phyloP scores from a whole-genome alignment of 2,888 invertebrate species.

The Syrista parreyssii region DNA sequence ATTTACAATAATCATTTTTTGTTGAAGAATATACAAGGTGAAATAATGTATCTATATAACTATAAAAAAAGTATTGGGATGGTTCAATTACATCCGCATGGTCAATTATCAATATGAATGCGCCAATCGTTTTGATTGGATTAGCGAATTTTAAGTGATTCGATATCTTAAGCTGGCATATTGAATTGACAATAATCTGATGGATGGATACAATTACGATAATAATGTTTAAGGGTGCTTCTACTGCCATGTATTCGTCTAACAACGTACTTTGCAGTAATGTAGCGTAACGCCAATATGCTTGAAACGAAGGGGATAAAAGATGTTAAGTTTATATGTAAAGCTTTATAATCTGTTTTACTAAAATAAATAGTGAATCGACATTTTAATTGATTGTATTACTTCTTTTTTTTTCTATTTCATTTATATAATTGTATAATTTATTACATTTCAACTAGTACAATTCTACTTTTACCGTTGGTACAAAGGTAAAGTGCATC shows the following conservation, averaged over 20 bases:
- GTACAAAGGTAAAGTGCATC: neutral
- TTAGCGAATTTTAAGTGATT: neutral
- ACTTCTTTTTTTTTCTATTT: neutral
- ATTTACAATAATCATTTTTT: neutral
- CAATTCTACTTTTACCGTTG: neutral
- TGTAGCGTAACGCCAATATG: neutral
- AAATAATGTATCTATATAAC: neutral
- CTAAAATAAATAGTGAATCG: slow-evolving; percentile 30
- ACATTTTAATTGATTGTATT: neutral
- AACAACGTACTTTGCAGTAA: slow-evolving; percentile 17
- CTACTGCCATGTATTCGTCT: slow-evolving; percentile 13
- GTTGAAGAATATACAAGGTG: neutral
- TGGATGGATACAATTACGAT: neutral
- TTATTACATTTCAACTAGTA: too few species aligned
- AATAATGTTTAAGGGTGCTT: neutral
- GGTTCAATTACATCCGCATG: neutral
- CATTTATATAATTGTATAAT: neutral
- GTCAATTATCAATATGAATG: neutral
- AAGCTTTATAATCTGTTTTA: slow-evolving; percentile 53
- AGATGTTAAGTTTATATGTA: slow-evolving; percentile 33
- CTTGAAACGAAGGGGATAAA: neutral
- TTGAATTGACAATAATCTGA: neutral
- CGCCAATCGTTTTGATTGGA: neutral
- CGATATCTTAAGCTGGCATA: neutral
- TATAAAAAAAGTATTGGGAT: neutral